These are phyloP conservation scores for Ascaphus truei DNA, from an alignment of 2,113 vertebrate species.

Conservation along the genomic window DNA sequence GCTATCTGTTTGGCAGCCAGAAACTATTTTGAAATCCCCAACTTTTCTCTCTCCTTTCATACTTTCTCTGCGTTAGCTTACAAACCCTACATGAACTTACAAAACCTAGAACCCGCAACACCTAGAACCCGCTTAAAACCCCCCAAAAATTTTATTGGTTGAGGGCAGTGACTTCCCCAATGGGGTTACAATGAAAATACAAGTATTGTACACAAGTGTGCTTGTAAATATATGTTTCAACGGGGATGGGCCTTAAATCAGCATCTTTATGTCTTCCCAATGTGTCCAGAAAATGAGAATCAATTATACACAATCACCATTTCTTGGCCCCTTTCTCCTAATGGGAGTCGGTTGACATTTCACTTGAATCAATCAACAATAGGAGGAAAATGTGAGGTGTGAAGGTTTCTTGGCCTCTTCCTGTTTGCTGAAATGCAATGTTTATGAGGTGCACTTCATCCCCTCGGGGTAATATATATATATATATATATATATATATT, in stretches of 20 bases:
- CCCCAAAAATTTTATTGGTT: too few relatives aligned
- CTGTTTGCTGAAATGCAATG: constrained; percentile 24
- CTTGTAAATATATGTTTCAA: constrained; percentile 21
- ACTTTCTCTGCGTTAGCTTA: neutral
- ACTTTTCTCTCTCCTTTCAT: neutral
- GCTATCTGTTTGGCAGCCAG: too few relatives aligned
- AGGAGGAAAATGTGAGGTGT: constrained; percentile 19
- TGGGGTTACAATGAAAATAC: constrained; percentile 17
- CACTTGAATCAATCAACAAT: constrained; percentile 28
- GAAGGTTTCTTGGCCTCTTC: constrained; percentile 22
- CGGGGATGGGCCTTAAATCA: neutral
- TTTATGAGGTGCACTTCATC: constrained; percentile 32
- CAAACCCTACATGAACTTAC: neutral
- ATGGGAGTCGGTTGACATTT: constrained; percentile 29
- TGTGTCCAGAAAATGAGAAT: constrained; percentile 26
- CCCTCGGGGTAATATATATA: constrained; percentile 9
- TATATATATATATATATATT: too few relatives aligned
- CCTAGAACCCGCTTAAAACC: neutral
- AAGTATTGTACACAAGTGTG: constrained; percentile 1
- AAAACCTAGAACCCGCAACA: neutral
- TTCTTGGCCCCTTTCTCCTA: constrained; percentile 25
- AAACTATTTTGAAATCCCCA: too few relatives aligned
- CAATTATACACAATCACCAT: constrained; percentile 28
- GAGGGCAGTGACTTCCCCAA: neutral
- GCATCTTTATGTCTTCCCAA: neutral